Evolutionary conservation across 2,888 invertebrate species (phyloP).

Genomic region (Agrotis segetum): DNA sequence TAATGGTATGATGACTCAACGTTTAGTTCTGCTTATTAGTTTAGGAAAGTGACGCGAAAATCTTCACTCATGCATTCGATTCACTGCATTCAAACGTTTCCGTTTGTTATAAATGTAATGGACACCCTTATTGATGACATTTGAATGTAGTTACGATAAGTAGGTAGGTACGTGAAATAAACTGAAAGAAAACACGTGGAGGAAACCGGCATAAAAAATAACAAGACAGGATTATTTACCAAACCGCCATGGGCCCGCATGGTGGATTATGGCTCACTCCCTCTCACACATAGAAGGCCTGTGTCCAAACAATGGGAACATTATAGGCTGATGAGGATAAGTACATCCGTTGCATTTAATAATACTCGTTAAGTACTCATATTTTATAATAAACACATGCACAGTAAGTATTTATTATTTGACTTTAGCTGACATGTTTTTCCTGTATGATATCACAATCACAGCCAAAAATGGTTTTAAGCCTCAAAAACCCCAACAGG

Average conservation of each 20-base stretch:
- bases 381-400: slow-evolving; percentile 10
- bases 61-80: slow-evolving; percentile 64
- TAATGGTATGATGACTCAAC: slow-evolving; percentile 72
- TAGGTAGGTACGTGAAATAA: no score
- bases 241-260: no score
- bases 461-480: neutral
- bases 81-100: slow-evolving; percentile 36
- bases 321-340: neutral
- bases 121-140: slow-evolving; percentile 17
- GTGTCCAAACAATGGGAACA: no score
- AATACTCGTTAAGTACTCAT: neutral
- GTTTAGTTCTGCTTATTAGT: slow-evolving; percentile 75
- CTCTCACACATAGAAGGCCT: no score
- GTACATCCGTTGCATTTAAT: slow-evolving; percentile 9
- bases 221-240: no score
- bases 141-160: slow-evolving; percentile 32
- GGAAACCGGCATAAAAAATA: no score
- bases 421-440: neutral
- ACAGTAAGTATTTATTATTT: neutral
- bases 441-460: neutral
- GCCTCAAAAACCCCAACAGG: neutral
- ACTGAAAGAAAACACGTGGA: no score
- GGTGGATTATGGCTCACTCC: no score
- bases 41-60: slow-evolving; percentile 77
- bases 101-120: slow-evolving; percentile 39